phyloP scores from a whole-genome alignment of 2,113 vertebrate species.

The Zingel zingel region DNA sequence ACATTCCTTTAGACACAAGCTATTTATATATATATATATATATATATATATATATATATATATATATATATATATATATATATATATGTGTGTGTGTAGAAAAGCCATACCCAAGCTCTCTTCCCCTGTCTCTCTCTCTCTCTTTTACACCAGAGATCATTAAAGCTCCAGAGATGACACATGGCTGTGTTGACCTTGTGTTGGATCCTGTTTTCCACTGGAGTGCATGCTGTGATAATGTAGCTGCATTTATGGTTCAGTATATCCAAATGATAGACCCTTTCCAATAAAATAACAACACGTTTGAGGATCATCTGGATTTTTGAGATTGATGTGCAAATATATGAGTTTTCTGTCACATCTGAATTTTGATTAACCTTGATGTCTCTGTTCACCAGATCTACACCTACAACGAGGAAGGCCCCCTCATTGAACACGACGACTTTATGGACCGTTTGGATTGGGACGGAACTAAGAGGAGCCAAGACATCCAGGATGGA shows the following conservation, averaged over 20 bases:
- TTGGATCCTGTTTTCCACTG: not conserved
- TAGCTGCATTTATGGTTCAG: not conserved
- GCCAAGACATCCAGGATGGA: constrained; percentile 89
- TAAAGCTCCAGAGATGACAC: constrained; percentile 19
- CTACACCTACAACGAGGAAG: constrained; percentile 80
- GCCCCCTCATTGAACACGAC: constrained; percentile 70
- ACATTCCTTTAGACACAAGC: constrained; percentile 3
- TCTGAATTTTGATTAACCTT: not conserved
- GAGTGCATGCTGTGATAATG: not conserved
- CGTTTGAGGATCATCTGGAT: not conserved
- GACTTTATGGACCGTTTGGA: constrained; percentile 84
- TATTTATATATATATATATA: constrained; percentile 27
- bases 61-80: too few relatives aligned
- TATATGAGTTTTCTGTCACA: not conserved
- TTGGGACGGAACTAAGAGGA: constrained; percentile 89
- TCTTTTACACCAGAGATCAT: constrained; percentile 39
- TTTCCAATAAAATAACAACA: not conserved
- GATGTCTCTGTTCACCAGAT: constrained; percentile 79
- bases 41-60: too few relatives aligned
- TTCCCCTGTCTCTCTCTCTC: not conserved
- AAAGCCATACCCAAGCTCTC: not conserved
- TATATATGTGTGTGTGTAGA: too few relatives aligned
- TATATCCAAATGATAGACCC: not conserved
- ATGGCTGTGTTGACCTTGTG: constrained; percentile 43
- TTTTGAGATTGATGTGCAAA: not conserved